phyloP scores from a whole-genome alignment of 2,797 vertebrate species.

The Eospalax fontanierii region DNA sequence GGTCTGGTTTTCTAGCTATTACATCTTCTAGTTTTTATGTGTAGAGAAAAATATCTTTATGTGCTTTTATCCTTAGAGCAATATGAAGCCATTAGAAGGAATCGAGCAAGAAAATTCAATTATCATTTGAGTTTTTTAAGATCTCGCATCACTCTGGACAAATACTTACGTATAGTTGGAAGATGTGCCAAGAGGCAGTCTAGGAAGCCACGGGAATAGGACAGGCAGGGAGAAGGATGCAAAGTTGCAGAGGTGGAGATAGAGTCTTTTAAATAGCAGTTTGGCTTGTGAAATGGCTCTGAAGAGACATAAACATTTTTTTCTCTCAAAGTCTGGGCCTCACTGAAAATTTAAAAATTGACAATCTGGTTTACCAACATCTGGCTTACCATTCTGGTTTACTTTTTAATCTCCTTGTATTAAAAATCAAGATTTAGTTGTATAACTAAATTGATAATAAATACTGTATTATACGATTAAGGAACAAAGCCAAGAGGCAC shows the following conservation, averaged over 20 bases:
- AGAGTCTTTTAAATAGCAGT: neutral
- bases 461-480: neutral
- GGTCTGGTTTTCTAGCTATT: neutral
- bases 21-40: constrained; percentile 26
- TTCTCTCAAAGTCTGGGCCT: neutral
- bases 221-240: neutral
- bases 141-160: neutral
- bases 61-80: neutral
- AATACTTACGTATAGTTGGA: neutral
- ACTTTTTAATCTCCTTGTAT: neutral
- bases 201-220: neutral
- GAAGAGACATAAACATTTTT: neutral
- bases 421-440: constrained; percentile 5
- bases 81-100: neutral
- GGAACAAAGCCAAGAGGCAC: neutral
- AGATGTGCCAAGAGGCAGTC: neutral
- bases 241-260: neutral
- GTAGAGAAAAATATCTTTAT: neutral
- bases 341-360: neutral
- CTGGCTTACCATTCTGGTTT: too few relatives aligned
- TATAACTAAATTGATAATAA: neutral
- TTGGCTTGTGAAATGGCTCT: neutral
- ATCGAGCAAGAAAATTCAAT: neutral
- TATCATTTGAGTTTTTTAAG: neutral
- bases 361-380: neutral